Conservation (phyloP, 2,113 vertebrate species). For the Istiophorus platypterus region DNA sequence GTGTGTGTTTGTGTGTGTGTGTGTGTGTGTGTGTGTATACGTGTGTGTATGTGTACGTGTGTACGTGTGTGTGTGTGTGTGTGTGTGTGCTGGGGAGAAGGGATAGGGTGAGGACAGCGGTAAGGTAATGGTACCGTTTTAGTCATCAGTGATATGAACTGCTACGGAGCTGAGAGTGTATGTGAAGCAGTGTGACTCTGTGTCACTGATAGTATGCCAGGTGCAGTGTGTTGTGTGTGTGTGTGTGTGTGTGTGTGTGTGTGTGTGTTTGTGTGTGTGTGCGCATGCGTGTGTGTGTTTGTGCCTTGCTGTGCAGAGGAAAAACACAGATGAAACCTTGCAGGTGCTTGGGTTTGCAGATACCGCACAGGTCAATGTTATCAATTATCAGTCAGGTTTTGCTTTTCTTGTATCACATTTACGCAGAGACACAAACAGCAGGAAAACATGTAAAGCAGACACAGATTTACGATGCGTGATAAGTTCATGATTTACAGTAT, state of each 20-base stretch:
- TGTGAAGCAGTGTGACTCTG: constrained; percentile 11
- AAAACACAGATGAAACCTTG: constrained; percentile 20
- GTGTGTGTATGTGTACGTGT: constrained; percentile 36
- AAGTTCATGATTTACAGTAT: not conserved
- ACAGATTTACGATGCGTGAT: too few species aligned
- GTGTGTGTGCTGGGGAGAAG: constrained; percentile 7
- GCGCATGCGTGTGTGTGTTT: constrained; percentile 6
- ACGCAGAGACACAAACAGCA: not conserved
- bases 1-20: constrained; percentile 32
- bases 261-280: constrained; percentile 19
- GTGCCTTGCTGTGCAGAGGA: constrained; percentile 26
- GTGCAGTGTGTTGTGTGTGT: constrained; percentile 8
- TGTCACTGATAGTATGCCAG: constrained; percentile 24
- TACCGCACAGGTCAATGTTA: constrained; percentile 25
- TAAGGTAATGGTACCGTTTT: constrained; percentile 43
- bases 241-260: constrained; percentile 27
- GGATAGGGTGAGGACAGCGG: constrained; percentile 17
- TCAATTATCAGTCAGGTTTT: constrained; percentile 40
- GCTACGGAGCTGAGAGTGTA: constrained; percentile 36
- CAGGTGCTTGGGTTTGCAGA: constrained; percentile 45
- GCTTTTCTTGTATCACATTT: constrained; percentile 31
- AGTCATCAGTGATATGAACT: constrained; percentile 71
- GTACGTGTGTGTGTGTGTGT: constrained; percentile 31
- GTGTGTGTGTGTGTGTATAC: constrained; percentile 30
- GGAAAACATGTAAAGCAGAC: not conserved